Evolutionary conservation across 2,888 invertebrate species (phyloP).

Genomic region (Lamellibrachia satsuma): DNA sequence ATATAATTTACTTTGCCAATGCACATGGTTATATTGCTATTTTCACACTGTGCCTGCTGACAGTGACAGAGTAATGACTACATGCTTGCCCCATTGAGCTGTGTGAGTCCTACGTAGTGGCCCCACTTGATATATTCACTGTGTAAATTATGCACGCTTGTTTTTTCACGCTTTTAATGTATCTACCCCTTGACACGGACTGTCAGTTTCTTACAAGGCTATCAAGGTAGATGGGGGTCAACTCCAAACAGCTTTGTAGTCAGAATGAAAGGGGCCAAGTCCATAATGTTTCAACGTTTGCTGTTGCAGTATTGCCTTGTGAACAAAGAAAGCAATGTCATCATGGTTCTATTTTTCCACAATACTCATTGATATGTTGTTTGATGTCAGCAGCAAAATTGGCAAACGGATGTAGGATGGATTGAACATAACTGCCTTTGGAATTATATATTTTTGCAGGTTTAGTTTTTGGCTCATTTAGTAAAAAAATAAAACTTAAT

Average conservation of each 20-base stretch:
- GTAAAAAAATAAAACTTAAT: neutral
- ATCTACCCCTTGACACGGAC: neutral
- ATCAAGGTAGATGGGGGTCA: neutral
- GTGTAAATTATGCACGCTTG: conserved; percentile 13
- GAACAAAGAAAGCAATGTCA: neutral
- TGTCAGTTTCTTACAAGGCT: neutral
- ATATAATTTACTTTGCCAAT: neutral
- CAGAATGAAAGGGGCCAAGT: neutral
- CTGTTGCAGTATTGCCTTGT: neutral
- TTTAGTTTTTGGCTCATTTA: neutral
- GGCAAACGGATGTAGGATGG: neutral
- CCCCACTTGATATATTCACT: conserved; percentile 13
- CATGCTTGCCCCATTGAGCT: neutral
- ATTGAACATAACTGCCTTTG: neutral
- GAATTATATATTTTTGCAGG: neutral
- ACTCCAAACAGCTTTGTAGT: neutral
- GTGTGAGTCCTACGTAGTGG: neutral
- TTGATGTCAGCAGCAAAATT: neutral
- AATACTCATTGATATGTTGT: neutral
- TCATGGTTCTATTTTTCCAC: neutral
- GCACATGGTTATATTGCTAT: neutral
- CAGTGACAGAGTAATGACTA: neutral
- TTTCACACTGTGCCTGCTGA: neutral
- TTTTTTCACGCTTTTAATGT: conserved; percentile 6
- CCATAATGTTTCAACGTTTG: too few relatives aligned